Percentiles rank a stretch among this genome's conserved stretches.
phyloP scores from a whole-genome alignment of 2,113 vertebrate species.

The Ciconia boyciana region DNA sequence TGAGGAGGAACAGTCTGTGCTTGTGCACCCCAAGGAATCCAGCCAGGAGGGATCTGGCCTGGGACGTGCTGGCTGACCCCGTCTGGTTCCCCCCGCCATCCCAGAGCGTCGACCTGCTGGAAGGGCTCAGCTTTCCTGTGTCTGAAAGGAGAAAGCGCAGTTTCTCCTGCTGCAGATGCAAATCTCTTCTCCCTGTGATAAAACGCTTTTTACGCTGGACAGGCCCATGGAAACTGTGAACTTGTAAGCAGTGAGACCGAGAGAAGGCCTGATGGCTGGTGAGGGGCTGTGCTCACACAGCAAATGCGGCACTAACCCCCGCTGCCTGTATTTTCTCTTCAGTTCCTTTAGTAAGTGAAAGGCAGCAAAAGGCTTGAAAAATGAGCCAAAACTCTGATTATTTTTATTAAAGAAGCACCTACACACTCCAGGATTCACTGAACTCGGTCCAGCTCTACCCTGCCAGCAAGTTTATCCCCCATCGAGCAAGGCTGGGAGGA shows the following conservation, averaged over 20 bases:
- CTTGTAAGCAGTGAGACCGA: too few relatives aligned
- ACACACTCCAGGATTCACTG: neutral
- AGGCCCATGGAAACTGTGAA: neutral
- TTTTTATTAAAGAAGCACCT: neutral
- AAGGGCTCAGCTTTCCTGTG: neutral
- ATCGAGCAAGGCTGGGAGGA: neutral
- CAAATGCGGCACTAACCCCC: neutral
- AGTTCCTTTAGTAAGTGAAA: neutral
- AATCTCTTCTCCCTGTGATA: neutral
- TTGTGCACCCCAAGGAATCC: slow-evolving; percentile 18
- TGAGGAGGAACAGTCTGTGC: neutral
- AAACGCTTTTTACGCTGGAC: neutral
- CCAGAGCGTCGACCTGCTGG: neutral
- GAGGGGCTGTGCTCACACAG: neutral
- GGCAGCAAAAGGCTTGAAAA: neutral
- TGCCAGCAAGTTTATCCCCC: neutral
- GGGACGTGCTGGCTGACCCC: neutral
- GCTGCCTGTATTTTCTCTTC: neutral
- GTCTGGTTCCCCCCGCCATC: neutral
- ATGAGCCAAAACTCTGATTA: neutral
- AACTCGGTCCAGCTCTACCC: neutral
- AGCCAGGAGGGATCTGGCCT: slow-evolving; percentile 20
- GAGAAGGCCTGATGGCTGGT: neutral
- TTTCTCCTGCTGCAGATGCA: neutral
- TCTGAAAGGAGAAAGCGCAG: neutral